phyloP scores from a whole-genome alignment of 2,113 vertebrate genomes.

The Cyprinodon brontotheroides region DNA sequence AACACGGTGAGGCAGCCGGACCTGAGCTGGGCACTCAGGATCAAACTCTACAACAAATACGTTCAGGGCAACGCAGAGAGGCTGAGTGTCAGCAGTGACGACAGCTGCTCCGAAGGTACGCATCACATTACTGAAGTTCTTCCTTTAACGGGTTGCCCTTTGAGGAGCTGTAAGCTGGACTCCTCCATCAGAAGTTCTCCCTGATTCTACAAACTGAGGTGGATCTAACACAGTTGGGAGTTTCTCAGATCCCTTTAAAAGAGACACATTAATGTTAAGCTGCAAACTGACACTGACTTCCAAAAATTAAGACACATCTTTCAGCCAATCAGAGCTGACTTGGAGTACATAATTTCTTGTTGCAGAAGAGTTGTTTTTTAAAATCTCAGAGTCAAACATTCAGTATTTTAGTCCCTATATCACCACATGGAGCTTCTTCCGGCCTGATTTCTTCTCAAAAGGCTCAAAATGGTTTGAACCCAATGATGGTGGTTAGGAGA shows the following conservation, averaged over 20 bases:
- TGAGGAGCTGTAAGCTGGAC: too few species aligned
- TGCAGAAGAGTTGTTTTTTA: too few species aligned
- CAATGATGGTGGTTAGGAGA: constrained; percentile 11
- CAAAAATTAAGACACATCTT: background rate
- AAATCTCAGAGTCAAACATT: background rate
- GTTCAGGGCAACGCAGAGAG: constrained; percentile 90
- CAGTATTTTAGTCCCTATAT: background rate
- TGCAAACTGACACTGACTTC: background rate
- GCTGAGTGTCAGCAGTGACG: constrained; percentile 96
- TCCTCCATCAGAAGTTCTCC: too few species aligned
- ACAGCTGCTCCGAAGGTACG: constrained; percentile 95
- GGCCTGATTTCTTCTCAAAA: background rate
- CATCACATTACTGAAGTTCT: background rate
- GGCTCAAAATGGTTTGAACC: constrained; percentile 1
- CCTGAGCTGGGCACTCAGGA: constrained; percentile 96
- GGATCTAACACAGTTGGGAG: too few species aligned
- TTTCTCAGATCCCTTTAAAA: background rate
- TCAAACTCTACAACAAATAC: constrained; percentile 98
- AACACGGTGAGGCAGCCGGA: constrained; percentile 98
- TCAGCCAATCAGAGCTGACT: background rate
- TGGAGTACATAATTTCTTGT: too few species aligned
- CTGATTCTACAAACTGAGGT: too few species aligned
- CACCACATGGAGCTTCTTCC: background rate
- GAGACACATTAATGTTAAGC: background rate
- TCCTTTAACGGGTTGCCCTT: too few species aligned